Base-by-base conservation (phyloP, 2,113 vertebrate genomes). In the Chroicocephalus ridibundus region DNA sequence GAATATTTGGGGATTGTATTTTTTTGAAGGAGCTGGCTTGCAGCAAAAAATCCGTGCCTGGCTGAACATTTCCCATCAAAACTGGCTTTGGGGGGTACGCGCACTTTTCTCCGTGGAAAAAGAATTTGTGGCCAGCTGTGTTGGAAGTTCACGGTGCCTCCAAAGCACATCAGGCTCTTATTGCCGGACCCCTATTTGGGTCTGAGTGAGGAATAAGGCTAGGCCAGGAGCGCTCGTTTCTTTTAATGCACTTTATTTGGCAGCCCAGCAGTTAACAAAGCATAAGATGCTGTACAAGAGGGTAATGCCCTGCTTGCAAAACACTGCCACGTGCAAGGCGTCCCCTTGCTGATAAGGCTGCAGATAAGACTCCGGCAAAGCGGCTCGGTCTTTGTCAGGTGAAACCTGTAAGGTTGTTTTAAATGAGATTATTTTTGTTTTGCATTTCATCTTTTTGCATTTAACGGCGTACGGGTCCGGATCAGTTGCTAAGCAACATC, bases 401-500 rank as follows among this genome's bases (percentile, higher is more conserved):
- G 72, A 80, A 71, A 77, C 74, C 68, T 19, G 29, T 20, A 18
- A 55, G 42, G 31, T n/a, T 76, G 42, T 71, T 68, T 58, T 38
- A 68, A 91, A 89, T 34, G 13, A 54, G 68, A 20, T 66, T 66
- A 14, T 38, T 51, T 82, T 46, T 47, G 47, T 79, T 72, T 77
- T 44, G 29, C 72, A 11, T 77, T 82, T 92, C 55, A 31, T 86
- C 81, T 70, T 72, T 77, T 68, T 36, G 38, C 44, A 68, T 84
- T 66, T 61, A 70, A 64, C 17, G 3, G 68, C 6, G 19, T 86
- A 54, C 12, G 5, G 70, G 77, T 83, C 85, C 32, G 1, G 49
- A 72, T 91, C 74, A 16, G 97, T 97, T 97, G 95, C 96, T 93
- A 96, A 79, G 96, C 95, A 96, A 97, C 97, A 58, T 93, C 69